Percentiles rank a stretch among this genome's conserved stretches.
phyloP scores from a whole-genome alignment of 2,113 vertebrate genomes.

The Percina caprodes region DNA sequence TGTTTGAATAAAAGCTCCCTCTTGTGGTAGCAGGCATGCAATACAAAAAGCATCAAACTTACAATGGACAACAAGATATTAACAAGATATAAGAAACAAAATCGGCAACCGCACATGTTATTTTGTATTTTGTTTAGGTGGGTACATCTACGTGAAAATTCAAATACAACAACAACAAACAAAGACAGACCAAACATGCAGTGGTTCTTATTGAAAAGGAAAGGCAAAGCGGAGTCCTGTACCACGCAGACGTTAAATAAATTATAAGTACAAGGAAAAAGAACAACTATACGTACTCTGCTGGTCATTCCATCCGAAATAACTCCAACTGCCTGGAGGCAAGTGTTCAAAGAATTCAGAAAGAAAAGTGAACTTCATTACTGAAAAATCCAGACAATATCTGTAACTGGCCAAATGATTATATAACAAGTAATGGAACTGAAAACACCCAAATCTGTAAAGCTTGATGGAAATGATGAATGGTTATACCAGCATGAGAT shows the following conservation, averaged over 20 bases:
- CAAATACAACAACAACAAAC: background rate
- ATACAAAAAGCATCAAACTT: constrained; percentile 5
- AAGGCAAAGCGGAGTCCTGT: background rate
- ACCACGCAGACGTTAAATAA: constrained; percentile 21
- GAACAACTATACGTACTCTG: constrained; percentile 91
- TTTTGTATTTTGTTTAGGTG: background rate
- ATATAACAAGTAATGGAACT: background rate
- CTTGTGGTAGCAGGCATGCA: constrained; percentile 38
- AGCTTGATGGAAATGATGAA: background rate
- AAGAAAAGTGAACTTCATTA: constrained; percentile 47
- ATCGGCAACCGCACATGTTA: background rate
- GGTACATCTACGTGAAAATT: background rate
- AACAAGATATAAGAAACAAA: too few species aligned
- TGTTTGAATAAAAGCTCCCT: constrained; percentile 35
- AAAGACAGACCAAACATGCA: constrained; percentile 33
- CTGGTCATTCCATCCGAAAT: constrained; percentile 97
- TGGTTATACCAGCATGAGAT: background rate
- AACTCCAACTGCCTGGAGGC: constrained; percentile 91
- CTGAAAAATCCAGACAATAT: constrained; percentile 10
- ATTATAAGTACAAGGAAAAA: constrained; percentile 21
- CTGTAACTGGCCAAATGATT: background rate
- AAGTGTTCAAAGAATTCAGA: constrained; percentile 69
- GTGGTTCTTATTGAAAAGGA: background rate
- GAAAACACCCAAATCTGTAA: background rate
- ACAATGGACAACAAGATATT: background rate